Percentiles rank a stretch among this genome's conserved stretches.
Evolutionary conservation across 2,888 invertebrate genomes (phyloP).

Genomic region (Mesochorus sp.): DNA sequence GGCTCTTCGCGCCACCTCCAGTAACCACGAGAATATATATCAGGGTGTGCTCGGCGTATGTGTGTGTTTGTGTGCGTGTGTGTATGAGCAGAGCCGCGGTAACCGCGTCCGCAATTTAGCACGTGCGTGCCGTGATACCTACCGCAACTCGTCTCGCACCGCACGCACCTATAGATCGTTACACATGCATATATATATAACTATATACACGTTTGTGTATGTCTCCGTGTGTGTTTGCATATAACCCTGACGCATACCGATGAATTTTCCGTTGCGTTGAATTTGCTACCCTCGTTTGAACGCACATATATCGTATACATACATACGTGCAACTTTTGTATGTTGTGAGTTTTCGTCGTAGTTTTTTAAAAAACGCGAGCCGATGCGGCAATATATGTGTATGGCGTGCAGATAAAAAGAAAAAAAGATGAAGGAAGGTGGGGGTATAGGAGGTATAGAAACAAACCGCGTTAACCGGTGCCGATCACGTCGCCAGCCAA

Average conservation of each 20-base stretch:
- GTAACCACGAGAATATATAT: slow-evolving; percentile 20
- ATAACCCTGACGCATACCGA: neutral
- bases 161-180: slow-evolving; percentile 43
- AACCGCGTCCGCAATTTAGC: slow-evolving; percentile 71
- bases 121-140: slow-evolving; percentile 70
- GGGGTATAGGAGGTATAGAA: neutral
- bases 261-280: slow-evolving; percentile 21
- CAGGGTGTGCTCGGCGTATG: neutral
- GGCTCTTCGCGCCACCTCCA: slow-evolving; percentile 33
- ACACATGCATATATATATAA: slow-evolving; percentile 19
- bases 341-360: too few species aligned
- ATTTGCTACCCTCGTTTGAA: slow-evolving; percentile 16
- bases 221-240: too few species aligned
- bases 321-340: too few species aligned
- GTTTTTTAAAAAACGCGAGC: too few species aligned
- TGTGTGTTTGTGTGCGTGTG: too few species aligned
- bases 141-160: slow-evolving; percentile 63
- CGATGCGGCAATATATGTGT: too few species aligned
- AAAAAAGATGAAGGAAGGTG: too few species aligned
- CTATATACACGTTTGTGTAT: too few species aligned
- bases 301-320: neutral
- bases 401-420: too few species aligned
- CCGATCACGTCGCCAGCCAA: slow-evolving; percentile 1
- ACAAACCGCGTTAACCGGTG: slow-evolving; percentile 42
- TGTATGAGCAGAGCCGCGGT: slow-evolving; percentile 45